phyloP scores from a whole-genome alignment of 2,113 vertebrate genomes.

The Ceratotherium simum region DNA sequence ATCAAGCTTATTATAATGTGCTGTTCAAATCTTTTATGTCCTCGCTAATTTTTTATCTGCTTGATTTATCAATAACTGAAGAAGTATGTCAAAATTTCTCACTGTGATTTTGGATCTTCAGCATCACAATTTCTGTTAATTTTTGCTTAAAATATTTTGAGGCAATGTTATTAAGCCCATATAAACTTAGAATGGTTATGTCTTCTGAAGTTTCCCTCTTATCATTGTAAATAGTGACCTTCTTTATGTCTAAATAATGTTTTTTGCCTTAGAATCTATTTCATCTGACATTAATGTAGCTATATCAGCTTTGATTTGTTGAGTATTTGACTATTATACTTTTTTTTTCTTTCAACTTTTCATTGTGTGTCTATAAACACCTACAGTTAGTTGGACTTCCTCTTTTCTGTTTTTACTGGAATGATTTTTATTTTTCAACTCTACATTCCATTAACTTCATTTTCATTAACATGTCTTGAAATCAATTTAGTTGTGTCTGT shows the following conservation, averaged over 20 bases:
- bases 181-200: background rate
- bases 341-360: background rate
- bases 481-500: background rate
- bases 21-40: background rate
- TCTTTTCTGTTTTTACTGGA: background rate
- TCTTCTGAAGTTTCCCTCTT: background rate
- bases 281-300: background rate
- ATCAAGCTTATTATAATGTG: background rate
- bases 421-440: background rate
- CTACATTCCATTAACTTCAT: background rate
- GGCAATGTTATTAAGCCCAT: background rate
- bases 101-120: background rate
- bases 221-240: background rate
- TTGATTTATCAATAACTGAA: background rate
- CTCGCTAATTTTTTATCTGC: background rate
- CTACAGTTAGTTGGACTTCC: background rate
- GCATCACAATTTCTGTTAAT: background rate
- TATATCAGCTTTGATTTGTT: background rate
- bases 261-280: background rate
- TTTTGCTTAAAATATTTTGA: slow-evolving; percentile 20
- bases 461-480: background rate
- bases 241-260: background rate
- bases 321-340: background rate
- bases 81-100: background rate
- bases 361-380: background rate